Evolutionary conservation across 2,888 invertebrate species (phyloP).

Genomic region (Zhengitettix transpicula): DNA sequence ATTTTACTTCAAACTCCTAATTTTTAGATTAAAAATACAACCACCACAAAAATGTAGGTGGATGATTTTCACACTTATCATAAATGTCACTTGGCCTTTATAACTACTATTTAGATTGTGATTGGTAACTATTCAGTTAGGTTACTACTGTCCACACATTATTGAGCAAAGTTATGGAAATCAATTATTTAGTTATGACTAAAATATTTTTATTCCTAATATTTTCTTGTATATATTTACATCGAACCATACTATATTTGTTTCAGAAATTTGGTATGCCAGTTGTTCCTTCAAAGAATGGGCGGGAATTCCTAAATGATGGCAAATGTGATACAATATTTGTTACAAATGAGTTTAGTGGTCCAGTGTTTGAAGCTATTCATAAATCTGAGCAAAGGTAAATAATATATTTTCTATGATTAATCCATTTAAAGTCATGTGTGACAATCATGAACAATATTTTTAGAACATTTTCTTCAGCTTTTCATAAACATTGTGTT

Average conservation of each 20-base stretch:
- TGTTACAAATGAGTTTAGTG: constrained; percentile 57
- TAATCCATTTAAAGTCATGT: constrained; percentile 1
- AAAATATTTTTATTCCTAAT: too few relatives aligned
- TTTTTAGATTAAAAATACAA: too few relatives aligned
- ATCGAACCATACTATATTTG: background rate
- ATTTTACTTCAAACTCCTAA: background rate
- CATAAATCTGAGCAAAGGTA: constrained; percentile 44
- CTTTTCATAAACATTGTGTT: too few relatives aligned
- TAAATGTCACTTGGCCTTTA: too few relatives aligned
- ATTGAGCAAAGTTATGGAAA: too few relatives aligned
- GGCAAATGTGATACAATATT: constrained; percentile 46
- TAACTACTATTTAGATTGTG: too few relatives aligned
- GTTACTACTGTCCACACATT: too few relatives aligned
- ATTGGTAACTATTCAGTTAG: too few relatives aligned
- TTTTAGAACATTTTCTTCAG: background rate
- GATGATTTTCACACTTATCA: too few relatives aligned
- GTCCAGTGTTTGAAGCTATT: constrained; percentile 49
- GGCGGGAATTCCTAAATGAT: constrained; percentile 40
- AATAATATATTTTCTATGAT: background rate
- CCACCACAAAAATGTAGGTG: too few relatives aligned
- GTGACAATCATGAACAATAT: background rate
- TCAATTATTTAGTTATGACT: too few relatives aligned
- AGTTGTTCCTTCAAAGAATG: constrained; percentile 42
- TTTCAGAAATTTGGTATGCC: constrained; percentile 38
- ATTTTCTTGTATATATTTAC: too few relatives aligned